Evolutionary conservation across 2,888 invertebrate species (phyloP), one percentile per base, ranked within the genome.

Genomic region (Xestia xanthographa): DNA sequence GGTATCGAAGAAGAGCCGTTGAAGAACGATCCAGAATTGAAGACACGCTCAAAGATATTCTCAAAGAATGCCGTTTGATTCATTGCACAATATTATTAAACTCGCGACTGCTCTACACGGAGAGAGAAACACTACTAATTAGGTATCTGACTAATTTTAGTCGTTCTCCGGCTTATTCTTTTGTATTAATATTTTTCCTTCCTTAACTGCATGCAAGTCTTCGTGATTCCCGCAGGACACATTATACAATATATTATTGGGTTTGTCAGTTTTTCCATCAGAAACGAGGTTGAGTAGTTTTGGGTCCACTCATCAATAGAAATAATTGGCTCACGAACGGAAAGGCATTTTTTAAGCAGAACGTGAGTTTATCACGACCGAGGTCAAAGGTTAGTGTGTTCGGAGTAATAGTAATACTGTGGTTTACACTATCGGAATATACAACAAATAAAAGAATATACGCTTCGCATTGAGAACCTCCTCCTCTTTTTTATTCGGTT

Each of bases 61-160:
- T 34, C 17, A 1, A 45, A 17, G 17, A 56, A 0, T 9, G 4
- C 8, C 5, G 14, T 22, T 41, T 20, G n/a, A 60, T n/a, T 29
- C 67, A 75, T 60, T 60, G 67, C 75, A 68, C 58, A 68, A 60
- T 60, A 58, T 48, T 53, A 53, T 53, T 66, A 29, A 48, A 5
- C 22, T 29, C 45, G n/a, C 68, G 75, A 43, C 76, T 62, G 60
- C 50, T 62, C 60, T 22, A 5, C 50, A n/a, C 50, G 26, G 22
- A 2, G 69, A 6, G 8, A n/a, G n/a, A 34, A 29, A 22, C 41
- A 60, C 76, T 58, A 76, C 68, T 76, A 60, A 48, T 48, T 26
- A 26, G 0, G 2, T 26, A 41, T n/a, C 11, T 58, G 48, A 17
- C 48, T n/a, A 45, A 26, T 38, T 45, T 38, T 8, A 26, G 53